Base-by-base conservation (phyloP, 1,140 invertebrate species). In the Aphelinus certus region DNA sequence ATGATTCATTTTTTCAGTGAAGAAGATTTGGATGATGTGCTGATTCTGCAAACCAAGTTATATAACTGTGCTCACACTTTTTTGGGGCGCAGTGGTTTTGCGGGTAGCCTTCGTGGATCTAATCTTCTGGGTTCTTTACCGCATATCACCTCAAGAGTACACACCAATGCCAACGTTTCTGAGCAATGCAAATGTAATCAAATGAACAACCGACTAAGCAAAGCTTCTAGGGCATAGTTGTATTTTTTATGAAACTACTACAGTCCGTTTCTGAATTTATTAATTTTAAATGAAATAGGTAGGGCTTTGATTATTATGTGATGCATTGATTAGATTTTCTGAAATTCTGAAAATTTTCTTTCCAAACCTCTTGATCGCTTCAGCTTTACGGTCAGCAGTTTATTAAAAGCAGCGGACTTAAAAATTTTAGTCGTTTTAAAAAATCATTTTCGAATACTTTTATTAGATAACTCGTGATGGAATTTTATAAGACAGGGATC, bases 31-130 rank as follows among this genome's bases (percentile, higher is more conserved):
- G 92, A 92, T 77, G 90, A 92, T 77, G 88, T 92, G 10, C 77
- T 93, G 47, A 90, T 91, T 55, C 85, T 91, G 3, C 92, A 92
- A 83, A 92, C 91, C 10, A 89, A 89, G 65, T 83, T 92, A 43
- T 91, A 92, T 82, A 91, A 92, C 73, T 92, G 91, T 70, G 91
- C 91, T 45, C 90, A 91, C 77, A 90, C 91, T 78, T 92, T 92
- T 78, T 83, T 92, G 60, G 91, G 91, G 5, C 84, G 85, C 66
- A 89, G 87, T 78, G 86, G 88, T 3, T 88, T 88, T 53, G 88
- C 84, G 1, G 86, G 87, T 0, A 86, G 80, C 67, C 69, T 88
- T 55, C 82, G 83, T 0, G 84, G 86, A 3, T 81, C 85, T 43
- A 88, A 87, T 83, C 81, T 88, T 51, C 77, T 88, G n/a, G 83